phyloP scores from a whole-genome alignment of 2,113 vertebrate genomes.

The Ahaetulla prasina region DNA sequence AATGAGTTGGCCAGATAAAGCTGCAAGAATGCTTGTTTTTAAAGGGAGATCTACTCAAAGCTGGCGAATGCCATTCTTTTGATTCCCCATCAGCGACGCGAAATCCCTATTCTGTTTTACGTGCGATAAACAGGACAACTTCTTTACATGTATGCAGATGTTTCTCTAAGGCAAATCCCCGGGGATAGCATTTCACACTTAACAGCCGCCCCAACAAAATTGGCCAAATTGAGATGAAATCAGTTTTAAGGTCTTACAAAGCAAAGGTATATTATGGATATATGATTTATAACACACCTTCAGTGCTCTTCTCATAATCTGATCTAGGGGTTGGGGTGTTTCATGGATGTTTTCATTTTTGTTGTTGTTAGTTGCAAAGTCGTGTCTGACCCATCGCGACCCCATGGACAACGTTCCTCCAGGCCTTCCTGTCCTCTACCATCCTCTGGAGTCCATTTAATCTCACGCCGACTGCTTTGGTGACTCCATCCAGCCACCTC shows the following conservation, averaged over 20 bases:
- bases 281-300: not conserved
- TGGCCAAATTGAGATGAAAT: not conserved
- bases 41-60: not conserved
- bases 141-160: not conserved
- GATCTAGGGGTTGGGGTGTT: not conserved
- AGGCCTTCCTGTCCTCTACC: too few species aligned
- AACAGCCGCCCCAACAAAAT: not conserved
- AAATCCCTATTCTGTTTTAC: not conserved
- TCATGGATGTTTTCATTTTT: not conserved
- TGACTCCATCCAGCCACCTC: too few species aligned
- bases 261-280: not conserved
- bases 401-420: too few species aligned
- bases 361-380: too few species aligned
- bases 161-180: not conserved
- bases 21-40: not conserved
- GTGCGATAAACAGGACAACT: not conserved
- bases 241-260: not conserved
- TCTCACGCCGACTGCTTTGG: too few species aligned
- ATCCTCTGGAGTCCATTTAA: too few species aligned
- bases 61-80: not conserved
- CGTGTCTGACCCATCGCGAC: too few species aligned
- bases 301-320: not conserved
- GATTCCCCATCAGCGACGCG: too few species aligned
- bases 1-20: not conserved
- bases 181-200: not conserved